These are phyloP conservation scores for Sphaeridia pumilis DNA, from an alignment of 2,888 invertebrate genomes.

Conservation along the genomic window DNA sequence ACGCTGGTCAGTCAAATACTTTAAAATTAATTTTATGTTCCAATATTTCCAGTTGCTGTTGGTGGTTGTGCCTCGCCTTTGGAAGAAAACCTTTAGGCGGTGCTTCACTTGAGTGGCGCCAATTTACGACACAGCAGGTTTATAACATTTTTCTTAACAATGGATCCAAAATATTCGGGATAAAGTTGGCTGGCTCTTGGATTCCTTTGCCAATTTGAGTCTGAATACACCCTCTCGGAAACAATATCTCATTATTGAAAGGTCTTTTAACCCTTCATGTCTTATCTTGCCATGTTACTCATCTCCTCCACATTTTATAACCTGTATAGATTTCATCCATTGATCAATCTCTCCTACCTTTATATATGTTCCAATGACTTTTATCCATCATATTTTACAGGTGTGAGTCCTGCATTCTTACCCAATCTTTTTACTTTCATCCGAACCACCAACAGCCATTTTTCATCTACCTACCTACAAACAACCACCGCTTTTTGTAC, in stretches of 20 bases:
- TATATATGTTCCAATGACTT: neutral
- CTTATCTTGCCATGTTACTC: neutral
- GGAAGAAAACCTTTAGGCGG: no score
- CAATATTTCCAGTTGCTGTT: no score
- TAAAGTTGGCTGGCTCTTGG: neutral
- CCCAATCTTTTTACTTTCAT: neutral
- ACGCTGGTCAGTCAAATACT: no score
- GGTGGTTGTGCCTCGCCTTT: no score
- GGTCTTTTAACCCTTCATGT: slow-evolving; percentile 1
- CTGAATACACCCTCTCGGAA: neutral
- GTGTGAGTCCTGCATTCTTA: neutral
- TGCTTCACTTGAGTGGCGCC: neutral
- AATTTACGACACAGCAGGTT: neutral
- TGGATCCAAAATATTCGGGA: slow-evolving; percentile 1
- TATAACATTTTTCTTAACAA: neutral
- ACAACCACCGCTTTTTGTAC: neutral
- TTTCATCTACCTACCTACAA: neutral
- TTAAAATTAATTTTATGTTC: no score
- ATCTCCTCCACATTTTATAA: neutral
- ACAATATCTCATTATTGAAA: slow-evolving; percentile 1
- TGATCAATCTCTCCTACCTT: neutral
- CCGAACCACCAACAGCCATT: neutral
- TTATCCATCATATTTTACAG: neutral
- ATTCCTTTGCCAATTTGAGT: neutral
- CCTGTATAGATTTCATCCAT: neutral